phyloP scores from a whole-genome alignment of 2,797 vertebrate genomes.

The Mus caroli region DNA sequence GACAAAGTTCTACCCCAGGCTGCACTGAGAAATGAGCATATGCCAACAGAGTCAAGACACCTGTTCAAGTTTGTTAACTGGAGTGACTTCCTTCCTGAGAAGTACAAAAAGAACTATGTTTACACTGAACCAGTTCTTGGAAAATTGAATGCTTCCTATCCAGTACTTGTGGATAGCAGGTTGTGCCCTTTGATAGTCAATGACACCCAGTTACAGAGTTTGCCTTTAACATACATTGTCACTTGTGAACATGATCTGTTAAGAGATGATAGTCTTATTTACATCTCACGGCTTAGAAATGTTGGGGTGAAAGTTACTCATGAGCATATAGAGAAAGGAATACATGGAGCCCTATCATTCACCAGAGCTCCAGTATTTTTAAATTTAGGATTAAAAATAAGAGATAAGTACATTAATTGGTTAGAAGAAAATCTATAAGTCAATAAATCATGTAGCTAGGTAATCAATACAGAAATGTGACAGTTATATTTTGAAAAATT shows the following conservation, averaged over 20 bases:
- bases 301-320: slow-evolving; percentile 91
- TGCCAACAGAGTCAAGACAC: slow-evolving; percentile 89
- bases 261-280: slow-evolving; percentile 94
- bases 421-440: slow-evolving; percentile 72
- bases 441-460: neutral
- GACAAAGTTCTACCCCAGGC: slow-evolving; percentile 88
- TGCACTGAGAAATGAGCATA: slow-evolving; percentile 91
- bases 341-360: slow-evolving; percentile 92
- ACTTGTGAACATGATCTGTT: slow-evolving; percentile 94
- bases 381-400: slow-evolving; percentile 89
- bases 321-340: slow-evolving; percentile 88
- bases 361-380: slow-evolving; percentile 87
- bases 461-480: neutral
- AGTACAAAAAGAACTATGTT: slow-evolving; percentile 88
- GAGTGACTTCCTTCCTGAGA: slow-evolving; percentile 91
- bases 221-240: slow-evolving; percentile 91
- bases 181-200: slow-evolving; percentile 90
- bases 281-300: slow-evolving; percentile 89
- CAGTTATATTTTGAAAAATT: neutral
- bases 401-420: slow-evolving; percentile 89
- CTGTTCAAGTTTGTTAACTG: slow-evolving; percentile 93
- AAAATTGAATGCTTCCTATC: slow-evolving; percentile 62
- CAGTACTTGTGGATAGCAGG: slow-evolving; percentile 84
- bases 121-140: slow-evolving; percentile 86
- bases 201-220: slow-evolving; percentile 87